A percentile compares a stretch with the other conserved stretches of the same genome.
phyloP scores from a whole-genome alignment of 1,140 invertebrate species.

The Meloidogyne floridensis region DNA sequence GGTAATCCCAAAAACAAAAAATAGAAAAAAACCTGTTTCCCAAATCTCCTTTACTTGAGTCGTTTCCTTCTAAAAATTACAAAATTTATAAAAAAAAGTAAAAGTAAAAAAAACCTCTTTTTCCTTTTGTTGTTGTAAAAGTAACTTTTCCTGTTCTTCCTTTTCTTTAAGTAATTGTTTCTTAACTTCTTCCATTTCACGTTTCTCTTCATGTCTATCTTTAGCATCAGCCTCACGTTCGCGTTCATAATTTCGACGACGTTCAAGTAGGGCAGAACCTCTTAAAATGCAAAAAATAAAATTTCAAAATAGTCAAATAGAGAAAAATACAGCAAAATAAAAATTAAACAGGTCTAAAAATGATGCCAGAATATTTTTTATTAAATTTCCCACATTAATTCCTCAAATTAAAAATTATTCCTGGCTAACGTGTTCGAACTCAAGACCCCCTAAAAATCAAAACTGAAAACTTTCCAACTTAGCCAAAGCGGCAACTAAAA shows the following conservation, averaged over 20 bases:
- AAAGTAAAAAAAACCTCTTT: background rate
- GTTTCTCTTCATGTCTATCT: conserved; percentile 84
- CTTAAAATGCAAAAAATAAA: conserved; percentile 66
- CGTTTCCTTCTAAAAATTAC: background rate
- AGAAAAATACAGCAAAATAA: background rate
- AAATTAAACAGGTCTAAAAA: background rate
- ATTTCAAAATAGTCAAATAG: background rate
- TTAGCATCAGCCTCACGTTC: conserved; percentile 86
- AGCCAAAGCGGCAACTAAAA: too few relatives aligned
- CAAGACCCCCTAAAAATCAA: background rate
- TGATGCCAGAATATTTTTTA: too few relatives aligned
- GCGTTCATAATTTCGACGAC: conserved; percentile 84
- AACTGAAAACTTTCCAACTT: background rate
- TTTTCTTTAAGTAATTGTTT: conserved; percentile 80
- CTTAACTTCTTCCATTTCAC: conserved; percentile 86
- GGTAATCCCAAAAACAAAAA: background rate
- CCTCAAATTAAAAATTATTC: too few relatives aligned
- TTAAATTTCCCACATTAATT: too few relatives aligned
- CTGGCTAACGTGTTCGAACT: too few relatives aligned
- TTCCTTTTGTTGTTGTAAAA: background rate
- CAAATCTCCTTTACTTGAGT: background rate
- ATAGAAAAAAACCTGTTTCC: background rate
- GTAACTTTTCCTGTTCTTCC: conserved; percentile 72
- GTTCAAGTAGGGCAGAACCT: conserved; percentile 81
- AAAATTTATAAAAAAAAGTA: background rate